Evolutionary conservation across 2,888 invertebrate genomes (phyloP), one percentile per base, ranked within the genome.

Genomic region (Eristalinus aeneus): DNA sequence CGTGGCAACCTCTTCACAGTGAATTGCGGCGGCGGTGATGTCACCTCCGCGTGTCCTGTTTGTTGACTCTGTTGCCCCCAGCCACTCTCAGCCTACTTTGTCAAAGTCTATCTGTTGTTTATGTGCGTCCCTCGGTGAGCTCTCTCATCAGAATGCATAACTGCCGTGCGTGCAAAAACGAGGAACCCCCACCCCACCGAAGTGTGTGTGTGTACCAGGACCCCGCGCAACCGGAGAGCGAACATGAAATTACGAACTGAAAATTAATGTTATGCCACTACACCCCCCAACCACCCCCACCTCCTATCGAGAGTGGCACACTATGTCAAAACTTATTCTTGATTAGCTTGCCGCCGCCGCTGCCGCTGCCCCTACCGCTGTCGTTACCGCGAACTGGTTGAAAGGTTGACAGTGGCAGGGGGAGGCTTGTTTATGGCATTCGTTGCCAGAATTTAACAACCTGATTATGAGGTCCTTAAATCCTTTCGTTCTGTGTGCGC

Each of bases 401-500:
- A 53, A 23, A 32, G 56, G 36, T 23, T 12, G 20, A 20, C 56
- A n/a, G 39, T 23, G 12, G 23, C 56, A n/a, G 39, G 8, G 12
- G 23, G 1, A 23, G 56, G 61, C 82, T 82, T 82, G 82, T 86
- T 86, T 86, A 86, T 60, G 86, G 71, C 86, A 78, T 86, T 86
- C 77, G 82, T 74, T 85, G 73, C 69, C 56, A 56, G 86, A 86
- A 86, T 86, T 86, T 86, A 86, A 86, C 86, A 74, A 82, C 86
- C 82, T 86, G 82, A 86, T 86, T 86, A 86, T 86, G 78, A 86
- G 86, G 86, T 86, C 86, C 86, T 86, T 86, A 86, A 86, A 86
- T 86, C 86, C 86, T 86, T 86, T 86, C 82, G 82, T 60, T 78
- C 64, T 46, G 23, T 67, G 54, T 27, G 1, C 34, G 67, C 72